Base-by-base conservation (phyloP, 2,888 invertebrate species). In the Malthinus flaveolus region DNA sequence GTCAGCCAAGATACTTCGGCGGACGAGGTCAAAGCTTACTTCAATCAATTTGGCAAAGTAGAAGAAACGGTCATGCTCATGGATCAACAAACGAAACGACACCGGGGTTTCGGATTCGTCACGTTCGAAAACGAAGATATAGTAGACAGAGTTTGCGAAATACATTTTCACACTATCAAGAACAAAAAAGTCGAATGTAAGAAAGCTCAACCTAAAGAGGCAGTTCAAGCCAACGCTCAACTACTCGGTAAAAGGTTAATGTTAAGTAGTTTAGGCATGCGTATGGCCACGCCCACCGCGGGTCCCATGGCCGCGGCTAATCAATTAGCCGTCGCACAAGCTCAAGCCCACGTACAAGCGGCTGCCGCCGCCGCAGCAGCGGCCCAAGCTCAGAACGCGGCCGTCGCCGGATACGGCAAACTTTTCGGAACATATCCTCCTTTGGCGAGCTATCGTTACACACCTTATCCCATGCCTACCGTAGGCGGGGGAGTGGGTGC, bases 11-110 rank as follows among this genome's bases (percentile, higher is more conserved):
- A 94, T 81, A 94, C 94, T 1, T 91, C 92, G 32, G 91, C 92
- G 51, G 94, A 94, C 56, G 94, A 94, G 79, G 93, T 94, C 6
- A 90, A 93, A 78, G 89, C 90, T 34, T 94, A 93, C 79, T 94
- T 94, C 84, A 87, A 88, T 66, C 93, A 93, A 79, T 94, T 93
- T 78, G 94, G 94, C 11, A 89, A 89, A 73, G 93, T 93, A 12
- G 93, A 93, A 75, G 94, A 94, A 79, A 92, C 93, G 31, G 93
- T 93, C 11, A 93, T 94, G 93, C 83, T 94, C 68, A 94, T 94
- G 93, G 93, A 94, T 77, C 93, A 94, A 80, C 93, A 94, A 79
- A 94, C 94, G 32, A 93, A 93, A 74, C 87, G 94, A 56, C 93
- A 94, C 77, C 85, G 94, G 52, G 94, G 94, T 63, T 94, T 94